These are phyloP conservation scores for Drosophila carrolli DNA, from an alignment of 1,140 invertebrate genomes.

Conservation along the genomic window DNA sequence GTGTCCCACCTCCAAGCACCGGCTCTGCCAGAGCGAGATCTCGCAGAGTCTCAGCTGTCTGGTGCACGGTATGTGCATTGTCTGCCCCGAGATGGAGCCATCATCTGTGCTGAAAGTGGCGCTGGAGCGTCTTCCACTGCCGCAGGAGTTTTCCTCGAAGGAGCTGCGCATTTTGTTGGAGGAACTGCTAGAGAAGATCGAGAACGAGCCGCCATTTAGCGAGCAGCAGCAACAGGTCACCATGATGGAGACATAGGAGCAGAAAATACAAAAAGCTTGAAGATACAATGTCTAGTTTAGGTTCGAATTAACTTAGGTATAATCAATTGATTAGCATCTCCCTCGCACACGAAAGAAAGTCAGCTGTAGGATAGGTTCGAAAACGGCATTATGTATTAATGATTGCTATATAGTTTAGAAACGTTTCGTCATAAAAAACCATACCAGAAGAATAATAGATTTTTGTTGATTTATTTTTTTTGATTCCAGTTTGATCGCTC, in stretches of 20 bases:
- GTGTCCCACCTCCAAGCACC: slow-evolving; percentile 88
- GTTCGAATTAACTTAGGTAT: slow-evolving; percentile 26
- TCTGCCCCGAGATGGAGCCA: slow-evolving; percentile 66
- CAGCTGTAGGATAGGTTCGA: slow-evolving; percentile 25
- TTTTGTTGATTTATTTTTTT: slow-evolving; percentile 60
- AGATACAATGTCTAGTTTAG: slow-evolving; percentile 18
- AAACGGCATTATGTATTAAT: slow-evolving; percentile 9
- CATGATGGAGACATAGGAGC: slow-evolving; percentile 23
- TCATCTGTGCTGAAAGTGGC: slow-evolving; percentile 71
- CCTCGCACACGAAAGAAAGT: slow-evolving; percentile 3
- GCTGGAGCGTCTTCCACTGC: slow-evolving; percentile 77
- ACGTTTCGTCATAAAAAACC: slow-evolving; percentile 24
- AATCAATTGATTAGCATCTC: slow-evolving; percentile 17
- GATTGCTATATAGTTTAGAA: slow-evolving; percentile 30
- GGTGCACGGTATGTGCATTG: slow-evolving; percentile 72
- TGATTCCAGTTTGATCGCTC: slow-evolving; percentile 13
- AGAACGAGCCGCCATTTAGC: slow-evolving; percentile 28
- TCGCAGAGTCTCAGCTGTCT: slow-evolving; percentile 73
- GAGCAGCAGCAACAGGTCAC: slow-evolving; percentile 9
- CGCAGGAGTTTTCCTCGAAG: slow-evolving; percentile 81
- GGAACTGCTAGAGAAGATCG: slow-evolving; percentile 65
- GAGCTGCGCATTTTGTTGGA: slow-evolving; percentile 71
- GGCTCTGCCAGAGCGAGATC: slow-evolving; percentile 85
- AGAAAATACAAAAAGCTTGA: background rate
- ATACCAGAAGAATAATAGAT: slow-evolving; percentile 22